These are phyloP conservation scores for Seriola rivoliana DNA, from an alignment of 2,113 vertebrate species.

Conservation along the genomic window DNA sequence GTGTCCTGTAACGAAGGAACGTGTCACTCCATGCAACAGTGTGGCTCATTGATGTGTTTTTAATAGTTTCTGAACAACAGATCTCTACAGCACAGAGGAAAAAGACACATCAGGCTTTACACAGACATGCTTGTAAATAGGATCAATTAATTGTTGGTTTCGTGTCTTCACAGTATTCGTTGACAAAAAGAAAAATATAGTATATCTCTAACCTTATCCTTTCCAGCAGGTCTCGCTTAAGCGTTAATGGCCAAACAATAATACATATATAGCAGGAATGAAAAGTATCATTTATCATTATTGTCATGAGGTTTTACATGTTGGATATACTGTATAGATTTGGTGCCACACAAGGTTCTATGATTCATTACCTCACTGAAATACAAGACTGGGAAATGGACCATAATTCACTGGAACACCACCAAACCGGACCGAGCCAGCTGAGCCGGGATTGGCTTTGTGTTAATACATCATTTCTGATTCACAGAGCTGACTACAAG, in stretches of 20 bases:
- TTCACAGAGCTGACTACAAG: constrained; percentile 36
- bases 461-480: constrained; percentile 55
- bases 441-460: constrained; percentile 36
- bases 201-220: not conserved
- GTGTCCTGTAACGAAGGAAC: too few species aligned
- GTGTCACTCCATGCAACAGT: too few species aligned
- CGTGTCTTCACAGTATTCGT: not conserved
- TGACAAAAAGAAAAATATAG: not conserved
- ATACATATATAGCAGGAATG: not conserved
- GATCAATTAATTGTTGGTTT: not conserved
- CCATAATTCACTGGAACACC: constrained; percentile 14
- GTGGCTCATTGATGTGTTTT: not conserved
- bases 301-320: not conserved
- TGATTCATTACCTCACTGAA: constrained; percentile 36
- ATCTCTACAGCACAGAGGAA: not conserved
- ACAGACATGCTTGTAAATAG: not conserved
- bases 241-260: not conserved
- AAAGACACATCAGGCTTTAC: too few species aligned
- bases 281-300: not conserved
- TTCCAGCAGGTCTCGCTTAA: not conserved
- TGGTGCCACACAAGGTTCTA: not conserved
- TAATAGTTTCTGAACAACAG: not conserved
- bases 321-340: not conserved
- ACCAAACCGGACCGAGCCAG: constrained; percentile 23
- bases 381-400: constrained; percentile 15